Evolutionary conservation across 2,113 vertebrate species (phyloP).

Genomic region (Chaenocephalus aceratus): DNA sequence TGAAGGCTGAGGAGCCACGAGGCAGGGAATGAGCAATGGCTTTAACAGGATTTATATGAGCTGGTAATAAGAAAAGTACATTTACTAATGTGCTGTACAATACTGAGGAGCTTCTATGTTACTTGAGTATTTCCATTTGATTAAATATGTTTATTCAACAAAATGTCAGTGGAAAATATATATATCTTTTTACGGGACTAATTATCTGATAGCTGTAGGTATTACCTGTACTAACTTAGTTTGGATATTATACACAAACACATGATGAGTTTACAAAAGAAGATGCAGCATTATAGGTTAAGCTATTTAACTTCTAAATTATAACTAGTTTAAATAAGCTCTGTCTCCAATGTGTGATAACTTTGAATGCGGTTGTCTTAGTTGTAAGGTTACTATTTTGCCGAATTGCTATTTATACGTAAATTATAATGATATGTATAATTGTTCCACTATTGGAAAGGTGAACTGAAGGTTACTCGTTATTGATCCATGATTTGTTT

Average conservation of each 20-base stretch:
- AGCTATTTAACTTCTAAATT: too few species aligned
- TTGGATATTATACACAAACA: too few species aligned
- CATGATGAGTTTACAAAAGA: too few species aligned
- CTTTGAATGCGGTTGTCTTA: not conserved
- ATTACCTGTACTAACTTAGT: too few species aligned
- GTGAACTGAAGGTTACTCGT: slow-evolving; percentile 1
- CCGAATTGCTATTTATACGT: not conserved
- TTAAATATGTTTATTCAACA: not conserved
- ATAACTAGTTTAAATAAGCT: too few species aligned
- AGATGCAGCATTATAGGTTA: too few species aligned
- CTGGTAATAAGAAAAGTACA: not conserved
- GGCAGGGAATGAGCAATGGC: not conserved
- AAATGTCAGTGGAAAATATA: not conserved
- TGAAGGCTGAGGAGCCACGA: not conserved
- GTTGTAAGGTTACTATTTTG: not conserved
- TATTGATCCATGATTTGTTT: not conserved
- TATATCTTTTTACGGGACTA: not conserved
- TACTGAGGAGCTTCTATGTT: not conserved
- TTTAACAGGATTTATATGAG: not conserved
- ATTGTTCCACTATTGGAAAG: not conserved
- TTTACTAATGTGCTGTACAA: not conserved
- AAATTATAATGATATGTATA: not conserved
- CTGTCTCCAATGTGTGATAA: not conserved
- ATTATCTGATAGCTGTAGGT: not conserved
- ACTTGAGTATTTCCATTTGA: not conserved